Percentiles rank a stretch among this genome's conserved stretches.
phyloP scores from a whole-genome alignment of 2,113 vertebrate genomes.

The Camelus bactrianus region DNA sequence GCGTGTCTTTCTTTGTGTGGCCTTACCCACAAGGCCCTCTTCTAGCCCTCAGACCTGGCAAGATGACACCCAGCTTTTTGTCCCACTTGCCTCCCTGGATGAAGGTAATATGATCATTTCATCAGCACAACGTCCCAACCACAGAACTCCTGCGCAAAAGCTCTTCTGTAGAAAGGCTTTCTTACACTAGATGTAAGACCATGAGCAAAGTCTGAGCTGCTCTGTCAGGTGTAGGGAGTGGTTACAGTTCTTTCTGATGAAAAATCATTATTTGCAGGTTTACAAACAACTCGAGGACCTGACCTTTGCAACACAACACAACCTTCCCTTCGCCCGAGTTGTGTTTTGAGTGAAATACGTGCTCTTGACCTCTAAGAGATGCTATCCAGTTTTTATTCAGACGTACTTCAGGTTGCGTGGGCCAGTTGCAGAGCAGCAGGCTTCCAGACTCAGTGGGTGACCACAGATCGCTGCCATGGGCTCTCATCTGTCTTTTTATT shows the following conservation, averaged over 20 bases:
- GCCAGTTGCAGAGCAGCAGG: rapidly evolving
- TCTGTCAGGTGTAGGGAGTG: rapidly evolving
- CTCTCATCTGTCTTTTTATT: rapidly evolving
- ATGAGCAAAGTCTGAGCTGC: rapidly evolving
- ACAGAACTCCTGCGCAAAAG: rapidly evolving
- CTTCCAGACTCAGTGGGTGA: rapidly evolving
- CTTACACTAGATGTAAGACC: rapidly evolving
- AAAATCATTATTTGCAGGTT: not conserved
- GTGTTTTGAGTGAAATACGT: not conserved
- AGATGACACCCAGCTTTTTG: rapidly evolving
- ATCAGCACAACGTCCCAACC: rapidly evolving
- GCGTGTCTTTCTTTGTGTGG: not conserved
- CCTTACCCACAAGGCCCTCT: not conserved
- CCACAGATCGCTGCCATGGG: rapidly evolving
- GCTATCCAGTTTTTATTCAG: rapidly evolving
- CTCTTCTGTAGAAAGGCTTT: not conserved
- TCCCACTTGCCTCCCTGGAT: rapidly evolving
- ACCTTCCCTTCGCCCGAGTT: not conserved
- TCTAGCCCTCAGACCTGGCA: not conserved
- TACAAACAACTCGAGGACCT: conserved; percentile 12
- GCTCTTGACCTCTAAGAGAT: not conserved
- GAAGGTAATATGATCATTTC: rapidly evolving
- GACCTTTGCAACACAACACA: rapidly evolving
- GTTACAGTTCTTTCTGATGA: not conserved
- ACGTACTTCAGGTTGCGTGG: rapidly evolving